phyloP scores from a whole-genome alignment of 1,140 invertebrate genomes.

The Lethocerus indicus region DNA sequence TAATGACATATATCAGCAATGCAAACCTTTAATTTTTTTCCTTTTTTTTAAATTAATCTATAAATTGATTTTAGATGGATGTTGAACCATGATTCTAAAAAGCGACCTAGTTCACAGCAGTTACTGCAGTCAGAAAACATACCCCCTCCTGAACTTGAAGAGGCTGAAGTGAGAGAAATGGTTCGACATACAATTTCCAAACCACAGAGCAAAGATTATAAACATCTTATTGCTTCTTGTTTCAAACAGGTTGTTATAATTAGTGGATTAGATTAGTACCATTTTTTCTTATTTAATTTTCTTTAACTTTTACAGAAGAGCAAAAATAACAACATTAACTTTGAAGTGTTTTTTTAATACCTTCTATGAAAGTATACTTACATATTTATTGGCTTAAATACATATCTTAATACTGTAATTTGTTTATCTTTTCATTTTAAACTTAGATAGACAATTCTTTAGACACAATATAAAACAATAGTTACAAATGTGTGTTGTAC shows the following conservation, averaged over 20 bases:
- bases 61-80: conserved; percentile 45
- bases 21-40: background rate
- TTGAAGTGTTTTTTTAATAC: no score
- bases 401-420: no score
- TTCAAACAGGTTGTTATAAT: conserved; percentile 43
- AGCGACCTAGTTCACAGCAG: conserved; percentile 67
- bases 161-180: conserved; percentile 58
- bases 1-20: background rate
- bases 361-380: no score
- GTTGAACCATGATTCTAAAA: conserved; percentile 64
- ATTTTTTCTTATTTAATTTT: no score
- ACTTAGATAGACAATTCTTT: no score
- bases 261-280: no score
- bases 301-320: no score
- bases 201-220: conserved; percentile 64
- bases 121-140: conserved; percentile 63
- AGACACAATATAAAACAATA: no score
- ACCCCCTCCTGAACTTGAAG: conserved; percentile 59
- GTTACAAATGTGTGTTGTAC: no score
- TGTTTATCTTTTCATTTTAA: no score
- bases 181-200: conserved; percentile 58
- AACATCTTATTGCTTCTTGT: conserved; percentile 51
- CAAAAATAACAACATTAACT: no score
- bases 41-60: background rate
- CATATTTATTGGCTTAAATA: no score